phyloP scores from a whole-genome alignment of 2,888 invertebrate genomes.

The Phyllotreta striolata region DNA sequence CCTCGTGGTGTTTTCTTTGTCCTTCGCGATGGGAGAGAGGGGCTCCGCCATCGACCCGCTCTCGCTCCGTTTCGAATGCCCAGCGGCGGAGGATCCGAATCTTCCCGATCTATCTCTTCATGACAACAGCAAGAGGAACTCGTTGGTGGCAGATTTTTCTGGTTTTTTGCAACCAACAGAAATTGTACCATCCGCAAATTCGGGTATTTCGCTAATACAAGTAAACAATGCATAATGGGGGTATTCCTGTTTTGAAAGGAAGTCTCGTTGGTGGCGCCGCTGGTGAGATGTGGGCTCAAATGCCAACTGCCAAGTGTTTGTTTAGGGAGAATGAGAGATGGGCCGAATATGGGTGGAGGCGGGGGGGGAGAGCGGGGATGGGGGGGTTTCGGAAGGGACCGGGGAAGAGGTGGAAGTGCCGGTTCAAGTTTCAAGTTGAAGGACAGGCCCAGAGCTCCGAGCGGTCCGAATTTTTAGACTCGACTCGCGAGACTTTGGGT shows the following conservation, averaged over 20 bases:
- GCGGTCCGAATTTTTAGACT: conserved; percentile 29
- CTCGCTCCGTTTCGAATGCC: conserved; percentile 26
- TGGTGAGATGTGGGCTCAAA: conserved; percentile 35
- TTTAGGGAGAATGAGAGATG: conserved; percentile 45
- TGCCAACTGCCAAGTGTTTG: conserved; percentile 44
- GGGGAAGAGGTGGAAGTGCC: conserved; percentile 31
- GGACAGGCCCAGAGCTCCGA: conserved; percentile 44
- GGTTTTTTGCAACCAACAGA: too few relatives aligned
- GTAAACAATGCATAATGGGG: too few relatives aligned
- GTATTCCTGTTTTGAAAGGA: too few relatives aligned
- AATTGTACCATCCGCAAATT: too few relatives aligned
- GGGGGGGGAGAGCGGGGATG: conserved; percentile 18
- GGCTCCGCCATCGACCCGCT: conserved; percentile 44
- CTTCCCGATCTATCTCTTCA: not conserved
- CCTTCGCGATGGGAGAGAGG: conserved; percentile 38
- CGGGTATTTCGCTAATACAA: too few relatives aligned
- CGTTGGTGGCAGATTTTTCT: too few relatives aligned
- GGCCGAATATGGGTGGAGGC: conserved; percentile 32
- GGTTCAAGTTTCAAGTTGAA: conserved; percentile 51
- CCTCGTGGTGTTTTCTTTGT: conserved; percentile 42
- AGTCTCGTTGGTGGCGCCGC: conserved; percentile 5
- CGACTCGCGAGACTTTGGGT: conserved; percentile 21
- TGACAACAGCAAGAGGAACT: too few relatives aligned
- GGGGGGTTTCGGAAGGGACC: conserved; percentile 8
- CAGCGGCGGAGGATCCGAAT: conserved; percentile 34